phyloP scores from a whole-genome alignment of 2,797 vertebrate genomes.

The Neosilurus hyrtlii region DNA sequence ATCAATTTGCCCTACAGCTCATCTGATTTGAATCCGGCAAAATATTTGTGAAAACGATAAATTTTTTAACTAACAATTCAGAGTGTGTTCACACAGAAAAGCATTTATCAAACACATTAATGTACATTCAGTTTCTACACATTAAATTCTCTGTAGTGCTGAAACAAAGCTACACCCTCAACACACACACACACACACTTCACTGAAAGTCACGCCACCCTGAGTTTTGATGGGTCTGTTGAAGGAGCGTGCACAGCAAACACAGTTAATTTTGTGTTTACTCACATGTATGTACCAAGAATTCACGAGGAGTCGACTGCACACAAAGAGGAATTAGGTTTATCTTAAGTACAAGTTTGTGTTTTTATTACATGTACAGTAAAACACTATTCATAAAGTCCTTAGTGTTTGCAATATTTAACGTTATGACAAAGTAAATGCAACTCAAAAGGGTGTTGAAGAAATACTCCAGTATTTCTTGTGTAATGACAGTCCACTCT shows the following conservation, averaged over 20 bases:
- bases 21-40: constrained; percentile 4
- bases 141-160: constrained; percentile 6
- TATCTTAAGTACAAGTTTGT: background rate
- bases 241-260: constrained; percentile 46
- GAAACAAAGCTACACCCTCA: constrained; percentile 35
- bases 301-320: constrained; percentile 57
- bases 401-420: background rate
- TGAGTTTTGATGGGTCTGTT: constrained; percentile 45
- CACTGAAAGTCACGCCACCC: constrained; percentile 40
- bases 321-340: background rate
- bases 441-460: background rate
- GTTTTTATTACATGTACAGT: background rate
- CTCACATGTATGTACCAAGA: constrained; percentile 29
- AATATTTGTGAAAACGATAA: background rate
- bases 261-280: constrained; percentile 49
- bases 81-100: constrained; percentile 28
- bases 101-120: constrained; percentile 15
- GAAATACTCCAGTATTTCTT: background rate
- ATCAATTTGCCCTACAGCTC: background rate
- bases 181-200: background rate
- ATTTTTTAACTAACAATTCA: background rate
- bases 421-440: background rate
- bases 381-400: background rate
- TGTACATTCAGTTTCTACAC: background rate
- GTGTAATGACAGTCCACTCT: background rate